Conservation (phyloP, 2,888 invertebrate species). For the Camponotus fellah region DNA sequence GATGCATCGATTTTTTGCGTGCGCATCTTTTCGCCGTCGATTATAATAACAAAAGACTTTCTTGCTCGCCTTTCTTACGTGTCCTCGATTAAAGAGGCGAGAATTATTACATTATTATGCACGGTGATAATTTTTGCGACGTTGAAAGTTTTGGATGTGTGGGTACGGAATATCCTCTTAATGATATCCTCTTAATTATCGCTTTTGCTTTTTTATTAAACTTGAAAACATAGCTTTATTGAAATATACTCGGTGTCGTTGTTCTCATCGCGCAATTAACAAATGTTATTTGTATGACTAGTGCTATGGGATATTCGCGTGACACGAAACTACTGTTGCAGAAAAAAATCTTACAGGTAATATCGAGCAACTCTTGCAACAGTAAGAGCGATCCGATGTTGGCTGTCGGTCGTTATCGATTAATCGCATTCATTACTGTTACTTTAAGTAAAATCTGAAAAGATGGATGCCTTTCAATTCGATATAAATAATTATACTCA, state of each 20-base stretch:
- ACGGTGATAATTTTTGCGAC: slow-evolving; percentile 12
- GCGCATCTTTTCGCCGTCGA: neutral
- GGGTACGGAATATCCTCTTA: too few species aligned
- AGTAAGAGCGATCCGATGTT: slow-evolving; percentile 36
- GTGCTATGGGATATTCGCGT: neutral
- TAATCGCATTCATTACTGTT: slow-evolving; percentile 29
- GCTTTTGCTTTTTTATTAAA: neutral
- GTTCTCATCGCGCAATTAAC: neutral
- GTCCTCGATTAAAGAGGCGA: neutral
- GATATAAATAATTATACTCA: slow-evolving; percentile 5
- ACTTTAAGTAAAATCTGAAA: neutral
- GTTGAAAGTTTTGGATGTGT: neutral
- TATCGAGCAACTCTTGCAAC: slow-evolving; percentile 10
- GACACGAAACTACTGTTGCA: slow-evolving; percentile 5
- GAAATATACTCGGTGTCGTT: neutral
- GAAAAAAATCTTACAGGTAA: neutral
- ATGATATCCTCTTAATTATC: too few species aligned
- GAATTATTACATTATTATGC: slow-evolving; percentile 4
- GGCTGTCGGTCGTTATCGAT: slow-evolving; percentile 14
- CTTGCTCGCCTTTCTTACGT: neutral
- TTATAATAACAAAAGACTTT: neutral
- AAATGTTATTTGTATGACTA: neutral
- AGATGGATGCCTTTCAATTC: slow-evolving; percentile 14
- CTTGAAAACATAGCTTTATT: neutral
- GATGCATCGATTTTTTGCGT: neutral